Conservation (phyloP, 2,113 vertebrate species). For the Oenanthe melanoleuca region DNA sequence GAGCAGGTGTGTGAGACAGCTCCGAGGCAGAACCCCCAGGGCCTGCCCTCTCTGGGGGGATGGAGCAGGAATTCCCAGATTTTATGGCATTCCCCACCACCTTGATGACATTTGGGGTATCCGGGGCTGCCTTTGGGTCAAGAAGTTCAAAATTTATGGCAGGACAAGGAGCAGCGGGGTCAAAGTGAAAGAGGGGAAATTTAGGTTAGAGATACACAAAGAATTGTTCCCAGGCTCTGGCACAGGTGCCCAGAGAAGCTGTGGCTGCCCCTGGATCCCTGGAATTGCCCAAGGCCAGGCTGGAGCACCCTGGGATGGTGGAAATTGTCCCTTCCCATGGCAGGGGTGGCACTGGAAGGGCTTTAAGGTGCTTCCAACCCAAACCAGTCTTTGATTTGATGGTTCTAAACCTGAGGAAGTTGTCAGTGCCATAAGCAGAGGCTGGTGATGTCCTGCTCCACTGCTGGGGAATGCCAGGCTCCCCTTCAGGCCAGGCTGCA, state of each 20-base stretch:
- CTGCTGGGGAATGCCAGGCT: not conserved
- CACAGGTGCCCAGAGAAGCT: not conserved
- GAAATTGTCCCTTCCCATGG: not conserved
- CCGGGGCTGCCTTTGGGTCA: not conserved
- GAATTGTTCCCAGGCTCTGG: not conserved
- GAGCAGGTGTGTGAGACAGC: slow-evolving; percentile 45
- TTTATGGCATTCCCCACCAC: not conserved
- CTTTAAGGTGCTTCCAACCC: not conserved
- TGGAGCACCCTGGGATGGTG: accelerated
- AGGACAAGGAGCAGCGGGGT: not conserved
- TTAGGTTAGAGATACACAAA: not conserved
- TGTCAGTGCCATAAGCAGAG: not conserved
- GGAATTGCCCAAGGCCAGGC: accelerated
- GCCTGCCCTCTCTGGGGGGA: not conserved
- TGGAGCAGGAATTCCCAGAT: not conserved
- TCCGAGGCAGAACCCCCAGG: not conserved
- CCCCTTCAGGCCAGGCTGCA: not conserved
- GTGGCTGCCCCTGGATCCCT: not conserved
- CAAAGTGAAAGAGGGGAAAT: not conserved
- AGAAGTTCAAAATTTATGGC: not conserved
- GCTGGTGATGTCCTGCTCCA: not conserved
- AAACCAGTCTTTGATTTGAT: not conserved
- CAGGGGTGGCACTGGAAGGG: accelerated
- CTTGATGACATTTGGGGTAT: accelerated
- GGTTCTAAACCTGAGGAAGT: not conserved